phyloP scores from a whole-genome alignment of 2,113 vertebrate genomes.

The Chinchilla lanigera region DNA sequence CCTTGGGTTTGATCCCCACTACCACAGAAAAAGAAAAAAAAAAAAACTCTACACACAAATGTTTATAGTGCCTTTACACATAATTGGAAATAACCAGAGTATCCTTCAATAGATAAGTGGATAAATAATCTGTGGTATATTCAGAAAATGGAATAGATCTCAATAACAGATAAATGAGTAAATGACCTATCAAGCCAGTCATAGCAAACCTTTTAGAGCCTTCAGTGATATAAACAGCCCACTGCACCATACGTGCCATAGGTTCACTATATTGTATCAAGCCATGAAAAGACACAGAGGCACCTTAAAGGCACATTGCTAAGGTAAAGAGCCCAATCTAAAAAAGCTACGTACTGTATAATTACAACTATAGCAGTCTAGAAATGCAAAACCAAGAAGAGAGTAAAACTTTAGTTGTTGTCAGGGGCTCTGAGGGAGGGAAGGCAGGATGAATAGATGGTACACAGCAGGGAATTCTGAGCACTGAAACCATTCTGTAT shows the following conservation, averaged over 20 bases:
- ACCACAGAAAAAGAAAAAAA: background rate
- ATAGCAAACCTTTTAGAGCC: background rate
- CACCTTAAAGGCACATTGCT: background rate
- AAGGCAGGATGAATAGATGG: background rate
- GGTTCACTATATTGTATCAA: too few relatives aligned
- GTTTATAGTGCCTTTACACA: background rate
- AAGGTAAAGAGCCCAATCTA: background rate
- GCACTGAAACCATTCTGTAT: background rate
- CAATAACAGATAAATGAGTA: background rate
- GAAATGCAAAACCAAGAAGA: background rate
- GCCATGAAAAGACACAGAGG: background rate
- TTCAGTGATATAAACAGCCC: background rate
- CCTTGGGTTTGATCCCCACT: background rate
- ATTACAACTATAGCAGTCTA: background rate
- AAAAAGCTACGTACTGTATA: background rate
- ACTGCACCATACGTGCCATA: background rate
- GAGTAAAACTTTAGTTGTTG: background rate
- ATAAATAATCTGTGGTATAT: background rate
- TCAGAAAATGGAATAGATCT: background rate
- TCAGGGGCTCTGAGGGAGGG: background rate
- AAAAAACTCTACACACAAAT: background rate
- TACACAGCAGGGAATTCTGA: background rate
- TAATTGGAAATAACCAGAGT: background rate
- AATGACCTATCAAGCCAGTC: background rate
- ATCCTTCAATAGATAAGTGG: background rate